phyloP scores from a whole-genome alignment of 2,797 vertebrate species.

The Argentina silus region DNA sequence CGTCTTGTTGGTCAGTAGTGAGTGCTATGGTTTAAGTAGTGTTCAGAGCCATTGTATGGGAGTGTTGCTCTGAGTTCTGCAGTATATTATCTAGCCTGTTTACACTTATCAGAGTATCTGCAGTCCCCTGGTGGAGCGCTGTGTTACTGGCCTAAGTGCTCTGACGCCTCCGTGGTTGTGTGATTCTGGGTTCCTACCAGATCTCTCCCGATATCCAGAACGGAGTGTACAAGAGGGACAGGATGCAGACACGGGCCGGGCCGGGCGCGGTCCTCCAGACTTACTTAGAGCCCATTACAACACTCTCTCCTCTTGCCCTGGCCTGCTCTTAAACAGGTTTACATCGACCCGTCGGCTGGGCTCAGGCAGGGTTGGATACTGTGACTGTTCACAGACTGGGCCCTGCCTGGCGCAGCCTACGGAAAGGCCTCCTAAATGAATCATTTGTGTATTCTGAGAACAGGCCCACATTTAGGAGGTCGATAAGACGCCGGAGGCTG shows the following conservation, averaged over 20 bases:
- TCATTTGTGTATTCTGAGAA: slow-evolving; percentile 11
- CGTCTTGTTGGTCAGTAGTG: not conserved
- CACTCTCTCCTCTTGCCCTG: slow-evolving; percentile 24
- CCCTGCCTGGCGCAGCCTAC: slow-evolving; percentile 15
- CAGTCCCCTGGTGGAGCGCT: slow-evolving; percentile 26
- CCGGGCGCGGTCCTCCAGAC: slow-evolving; percentile 45
- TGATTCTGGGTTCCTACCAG: slow-evolving; percentile 56
- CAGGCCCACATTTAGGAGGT: not conserved
- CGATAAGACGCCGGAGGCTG: not conserved
- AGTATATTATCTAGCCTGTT: slow-evolving; percentile 51
- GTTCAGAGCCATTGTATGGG: not conserved
- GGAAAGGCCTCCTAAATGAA: slow-evolving; percentile 21
- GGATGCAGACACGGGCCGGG: slow-evolving; percentile 45
- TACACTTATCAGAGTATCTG: slow-evolving; percentile 42
- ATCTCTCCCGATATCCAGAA: slow-evolving; percentile 21
- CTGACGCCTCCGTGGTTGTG: slow-evolving; percentile 45
- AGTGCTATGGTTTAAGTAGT: not conserved
- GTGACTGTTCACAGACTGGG: slow-evolving; percentile 28
- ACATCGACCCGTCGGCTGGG: slow-evolving; percentile 55
- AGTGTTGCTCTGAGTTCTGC: not conserved
- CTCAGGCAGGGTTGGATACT: slow-evolving; percentile 13
- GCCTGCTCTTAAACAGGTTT: slow-evolving; percentile 62
- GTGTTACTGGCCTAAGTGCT: slow-evolving; percentile 57
- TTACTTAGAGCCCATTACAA: slow-evolving; percentile 63
- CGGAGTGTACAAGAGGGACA: slow-evolving; percentile 56